A percentile compares a stretch with the other conserved stretches of the same genome.
phyloP scores from a whole-genome alignment of 1,140 invertebrate genomes.

The Planococcus citri region DNA sequence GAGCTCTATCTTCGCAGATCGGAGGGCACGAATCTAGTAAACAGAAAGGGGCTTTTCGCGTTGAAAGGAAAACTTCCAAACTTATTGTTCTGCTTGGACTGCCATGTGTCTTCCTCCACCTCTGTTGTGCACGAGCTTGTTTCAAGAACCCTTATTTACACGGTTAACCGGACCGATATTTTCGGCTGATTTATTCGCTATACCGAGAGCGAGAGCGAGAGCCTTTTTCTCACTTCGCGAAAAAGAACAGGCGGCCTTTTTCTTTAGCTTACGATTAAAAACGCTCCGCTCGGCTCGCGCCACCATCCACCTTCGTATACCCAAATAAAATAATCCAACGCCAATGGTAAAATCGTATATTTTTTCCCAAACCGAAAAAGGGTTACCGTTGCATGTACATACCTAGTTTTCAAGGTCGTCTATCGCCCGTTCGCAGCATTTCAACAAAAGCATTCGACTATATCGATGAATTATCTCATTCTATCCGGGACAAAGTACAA shows the following conservation, averaged over 20 bases:
- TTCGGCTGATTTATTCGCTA: constrained; percentile 2
- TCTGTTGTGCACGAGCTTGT: neutral
- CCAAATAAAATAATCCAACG: too few species aligned
- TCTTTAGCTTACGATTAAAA: neutral
- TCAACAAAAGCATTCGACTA: too few species aligned
- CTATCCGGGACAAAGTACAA: too few species aligned
- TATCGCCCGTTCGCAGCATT: too few species aligned
- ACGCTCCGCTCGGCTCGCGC: neutral
- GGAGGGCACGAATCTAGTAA: neutral
- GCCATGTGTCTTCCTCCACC: constrained; percentile 1
- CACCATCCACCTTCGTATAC: too few species aligned
- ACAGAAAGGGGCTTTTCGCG: neutral
- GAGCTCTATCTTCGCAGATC: constrained; percentile 5
- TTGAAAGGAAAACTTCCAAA: constrained; percentile 7
- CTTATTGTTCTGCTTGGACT: constrained; percentile 2
- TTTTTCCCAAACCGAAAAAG: too few species aligned
- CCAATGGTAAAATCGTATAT: too few species aligned
- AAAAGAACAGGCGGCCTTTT: neutral
- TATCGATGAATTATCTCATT: too few species aligned
- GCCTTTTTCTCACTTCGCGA: neutral
- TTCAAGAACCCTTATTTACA: constrained; percentile 7
- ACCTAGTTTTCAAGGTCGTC: too few species aligned
- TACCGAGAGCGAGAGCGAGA: too few species aligned
- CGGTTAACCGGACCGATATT: constrained; percentile 5
- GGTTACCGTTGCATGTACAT: too few species aligned